phyloP scores from a whole-genome alignment of 2,888 invertebrate species.

The Xylocampa areola region DNA sequence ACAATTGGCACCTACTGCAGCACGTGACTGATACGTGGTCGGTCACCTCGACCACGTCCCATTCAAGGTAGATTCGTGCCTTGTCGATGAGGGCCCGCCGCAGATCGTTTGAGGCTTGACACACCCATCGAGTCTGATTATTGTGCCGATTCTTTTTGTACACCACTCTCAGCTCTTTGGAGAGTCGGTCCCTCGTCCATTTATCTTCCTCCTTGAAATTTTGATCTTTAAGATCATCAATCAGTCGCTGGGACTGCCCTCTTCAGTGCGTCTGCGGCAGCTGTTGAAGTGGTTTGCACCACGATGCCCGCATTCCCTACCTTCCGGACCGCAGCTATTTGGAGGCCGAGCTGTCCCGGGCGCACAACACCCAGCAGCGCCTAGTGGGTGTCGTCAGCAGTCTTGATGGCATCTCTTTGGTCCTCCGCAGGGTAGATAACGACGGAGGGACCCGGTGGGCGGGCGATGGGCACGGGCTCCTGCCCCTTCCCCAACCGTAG shows the following conservation, averaged over 20 bases:
- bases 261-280: too few relatives aligned
- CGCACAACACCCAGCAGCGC: not conserved
- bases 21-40: conserved; percentile 44
- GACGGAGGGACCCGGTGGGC: too few relatives aligned
- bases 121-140: conserved; percentile 9
- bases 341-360: not conserved
- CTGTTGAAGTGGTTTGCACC: too few relatives aligned
- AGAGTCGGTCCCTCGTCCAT: too few relatives aligned
- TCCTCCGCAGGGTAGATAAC: too few relatives aligned
- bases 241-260: too few relatives aligned
- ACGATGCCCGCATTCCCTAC: too few relatives aligned
- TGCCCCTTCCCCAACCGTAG: too few relatives aligned
- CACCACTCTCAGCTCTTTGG: conserved; percentile 13
- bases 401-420: too few relatives aligned
- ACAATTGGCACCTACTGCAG: conserved; percentile 61
- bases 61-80: conserved; percentile 36
- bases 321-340: not conserved
- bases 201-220: too few relatives aligned
- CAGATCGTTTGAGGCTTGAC: not conserved
- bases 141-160: not conserved
- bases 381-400: not conserved
- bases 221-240: conserved; percentile 10
- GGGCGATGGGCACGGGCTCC: too few relatives aligned
- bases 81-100: conserved; percentile 1
- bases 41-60: conserved; percentile 32